Evolutionary conservation across 2,113 vertebrate genomes (phyloP), one percentile per base, ranked within the genome.

Genomic region (Spilogale gracilis): DNA sequence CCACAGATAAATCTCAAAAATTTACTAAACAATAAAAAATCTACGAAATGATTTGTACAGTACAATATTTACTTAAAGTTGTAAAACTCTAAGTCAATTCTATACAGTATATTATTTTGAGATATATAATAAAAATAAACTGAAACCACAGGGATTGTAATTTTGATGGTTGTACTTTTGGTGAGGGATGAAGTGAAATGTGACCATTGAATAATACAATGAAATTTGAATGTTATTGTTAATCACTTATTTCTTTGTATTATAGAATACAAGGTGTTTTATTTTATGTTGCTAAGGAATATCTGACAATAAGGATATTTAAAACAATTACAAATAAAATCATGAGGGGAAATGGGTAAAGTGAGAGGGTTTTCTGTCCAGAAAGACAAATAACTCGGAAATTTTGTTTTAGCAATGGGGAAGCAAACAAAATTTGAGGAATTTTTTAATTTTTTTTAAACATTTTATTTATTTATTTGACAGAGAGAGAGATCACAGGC

Each of bases 201-300:
- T 71, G 43, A 61, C 43, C 25, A n/a, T 20, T 38, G 43, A 83
- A 6, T 9, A 78, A 17, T 69, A 60, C 18, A n/a, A 3, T 43
- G 32, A 32, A 91, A 91, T 76, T 76, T 94, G 76, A 76, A 52
- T 91, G 54, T 60, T 83, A 52, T 87, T 16, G 43, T 92, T 92
- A 82, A 52, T 6, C 27, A n/a, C 43, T 91, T 91, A 71, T 50
- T 82, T 61, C 14, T 96, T 71, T 67, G 32, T 3, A 25, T 45
- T 91, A 14, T 60, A 76, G 43, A 78, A 87, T 60, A 60, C 16
- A 91, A 50, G 30, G 3, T 65, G n/a, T 81, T 58, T 58, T 50
- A 25, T 82, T 73, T 50, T 12, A 63, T 82, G 27, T 45, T 69
- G 52, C 43, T 69, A 21, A 78, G 11, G 12, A 61, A 6, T 88